phyloP scores from a whole-genome alignment of 2,113 vertebrate genomes.

The Puntigrus tetrazona region DNA sequence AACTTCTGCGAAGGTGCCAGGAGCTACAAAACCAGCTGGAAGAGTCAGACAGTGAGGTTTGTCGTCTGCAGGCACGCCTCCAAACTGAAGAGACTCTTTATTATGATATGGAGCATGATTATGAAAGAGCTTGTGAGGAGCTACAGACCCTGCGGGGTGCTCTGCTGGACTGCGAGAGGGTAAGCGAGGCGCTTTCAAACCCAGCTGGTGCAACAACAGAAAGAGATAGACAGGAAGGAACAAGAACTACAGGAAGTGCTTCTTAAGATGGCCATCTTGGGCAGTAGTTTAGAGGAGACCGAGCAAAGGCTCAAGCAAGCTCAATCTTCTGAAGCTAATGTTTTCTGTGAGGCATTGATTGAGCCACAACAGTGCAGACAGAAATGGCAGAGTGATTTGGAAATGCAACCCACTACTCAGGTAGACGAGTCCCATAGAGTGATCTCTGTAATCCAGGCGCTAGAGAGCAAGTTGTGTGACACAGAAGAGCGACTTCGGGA shows the following conservation, averaged over 20 bases:
- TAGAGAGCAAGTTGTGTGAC: constrained; percentile 88
- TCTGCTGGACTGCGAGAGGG: constrained; percentile 78
- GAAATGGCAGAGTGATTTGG: constrained; percentile 58
- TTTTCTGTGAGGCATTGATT: constrained; percentile 62
- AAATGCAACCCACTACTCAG: constrained; percentile 36
- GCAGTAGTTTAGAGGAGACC: constrained; percentile 83
- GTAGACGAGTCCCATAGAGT: constrained; percentile 78
- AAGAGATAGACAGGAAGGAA: constrained; percentile 80
- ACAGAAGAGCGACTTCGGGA: constrained; percentile 90
- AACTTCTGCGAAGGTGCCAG: constrained; percentile 73
- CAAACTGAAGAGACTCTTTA: constrained; percentile 82
- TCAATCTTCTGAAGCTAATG: constrained; percentile 39
- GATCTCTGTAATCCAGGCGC: constrained; percentile 84
- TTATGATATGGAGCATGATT: constrained; percentile 80
- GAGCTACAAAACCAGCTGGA: constrained; percentile 83
- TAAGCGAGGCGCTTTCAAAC: constrained; percentile 42
- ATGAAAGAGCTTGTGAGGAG: constrained; percentile 77
- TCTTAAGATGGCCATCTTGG: constrained; percentile 84
- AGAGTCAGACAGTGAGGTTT: constrained; percentile 73
- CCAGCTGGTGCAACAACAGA: constrained; percentile 35
- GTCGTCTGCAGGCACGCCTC: constrained; percentile 78
- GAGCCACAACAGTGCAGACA: constrained; percentile 61
- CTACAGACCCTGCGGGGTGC: constrained; percentile 78
- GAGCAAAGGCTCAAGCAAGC: constrained; percentile 76
- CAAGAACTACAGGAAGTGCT: constrained; percentile 84